Percentiles rank a stretch among this genome's conserved stretches.
These are phyloP conservation scores for Atta texana DNA, from an alignment of 1,140 invertebrate genomes.

Conservation along the genomic window DNA sequence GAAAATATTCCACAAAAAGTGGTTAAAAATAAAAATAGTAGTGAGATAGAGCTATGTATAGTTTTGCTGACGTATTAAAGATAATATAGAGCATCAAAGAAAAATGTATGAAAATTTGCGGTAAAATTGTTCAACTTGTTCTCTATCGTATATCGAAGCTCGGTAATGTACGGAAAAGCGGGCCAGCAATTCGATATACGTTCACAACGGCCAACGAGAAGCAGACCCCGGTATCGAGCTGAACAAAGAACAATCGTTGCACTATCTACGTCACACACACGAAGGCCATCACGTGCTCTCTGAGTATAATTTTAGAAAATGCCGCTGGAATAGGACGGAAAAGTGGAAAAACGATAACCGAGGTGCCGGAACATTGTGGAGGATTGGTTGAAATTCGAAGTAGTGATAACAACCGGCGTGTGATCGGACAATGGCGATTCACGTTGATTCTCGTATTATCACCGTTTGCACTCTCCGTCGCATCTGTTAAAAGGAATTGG, in stretches of 20 bases:
- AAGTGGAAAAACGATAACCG: slow-evolving; percentile 62
- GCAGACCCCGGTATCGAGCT: slow-evolving; percentile 57
- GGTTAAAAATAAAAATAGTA: neutral
- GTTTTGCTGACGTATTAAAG: neutral
- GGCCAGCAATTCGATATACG: slow-evolving; percentile 51
- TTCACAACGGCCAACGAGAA: slow-evolving; percentile 25
- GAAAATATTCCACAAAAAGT: slow-evolving; percentile 17
- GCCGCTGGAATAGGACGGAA: slow-evolving; percentile 59
- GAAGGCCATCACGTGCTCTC: slow-evolving; percentile 59
- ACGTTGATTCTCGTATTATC: slow-evolving; percentile 17
- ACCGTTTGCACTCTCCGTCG: neutral
- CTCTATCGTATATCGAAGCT: neutral
- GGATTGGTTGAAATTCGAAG: slow-evolving; percentile 39
- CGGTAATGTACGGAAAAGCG: slow-evolving; percentile 40
- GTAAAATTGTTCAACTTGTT: slow-evolving; percentile 16
- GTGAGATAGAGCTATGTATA: neutral
- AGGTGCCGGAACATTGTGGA: slow-evolving; percentile 28
- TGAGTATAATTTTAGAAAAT: slow-evolving; percentile 63
- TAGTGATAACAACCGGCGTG: slow-evolving; percentile 47
- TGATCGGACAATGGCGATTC: slow-evolving; percentile 35
- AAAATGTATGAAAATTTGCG: neutral
- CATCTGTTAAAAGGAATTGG: neutral
- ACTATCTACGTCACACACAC: slow-evolving; percentile 59
- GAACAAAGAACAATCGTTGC: slow-evolving; percentile 63
- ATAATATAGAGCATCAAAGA: neutral